Conservation (phyloP, 2,797 vertebrate genomes). For the Zenarchopterus dispar region DNA sequence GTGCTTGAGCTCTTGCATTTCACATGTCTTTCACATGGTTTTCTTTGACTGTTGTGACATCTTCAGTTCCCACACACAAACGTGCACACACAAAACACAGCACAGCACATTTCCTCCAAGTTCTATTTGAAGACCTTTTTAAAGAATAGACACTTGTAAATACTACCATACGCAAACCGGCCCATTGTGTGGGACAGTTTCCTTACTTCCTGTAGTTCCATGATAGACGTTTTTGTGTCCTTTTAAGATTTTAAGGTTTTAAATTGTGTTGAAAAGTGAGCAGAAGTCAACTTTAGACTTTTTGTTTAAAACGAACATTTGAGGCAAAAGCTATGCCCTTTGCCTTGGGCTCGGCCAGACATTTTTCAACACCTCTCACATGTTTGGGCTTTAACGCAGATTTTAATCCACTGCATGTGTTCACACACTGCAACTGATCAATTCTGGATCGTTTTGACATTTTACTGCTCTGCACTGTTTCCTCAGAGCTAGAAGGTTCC, state of each 20-base stretch:
- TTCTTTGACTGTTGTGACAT: neutral
- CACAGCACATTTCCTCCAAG: conserved; percentile 51
- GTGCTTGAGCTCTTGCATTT: no score
- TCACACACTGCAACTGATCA: conserved; percentile 21
- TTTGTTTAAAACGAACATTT: conserved; percentile 24
- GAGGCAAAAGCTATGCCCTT: conserved; percentile 45
- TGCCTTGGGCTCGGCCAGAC: conserved; percentile 42
- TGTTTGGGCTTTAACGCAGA: conserved; percentile 56
- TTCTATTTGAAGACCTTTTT: conserved; percentile 41
- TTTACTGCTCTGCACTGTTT: no score
- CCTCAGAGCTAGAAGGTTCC: no score
- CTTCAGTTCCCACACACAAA: conserved; percentile 27
- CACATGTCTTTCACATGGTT: no score
- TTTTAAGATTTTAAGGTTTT: conserved; percentile 1
- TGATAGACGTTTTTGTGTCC: no score
- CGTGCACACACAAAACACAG: no score
- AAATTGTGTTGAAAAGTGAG: conserved; percentile 10
- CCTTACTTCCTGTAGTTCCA: conserved; percentile 42
- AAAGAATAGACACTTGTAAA: conserved; percentile 52
- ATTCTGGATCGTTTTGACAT: no score
- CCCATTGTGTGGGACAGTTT: conserved; percentile 31
- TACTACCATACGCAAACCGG: conserved; percentile 26
- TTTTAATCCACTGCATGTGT: conserved; percentile 53
- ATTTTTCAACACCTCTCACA: conserved; percentile 52
- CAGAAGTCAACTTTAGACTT: conserved; percentile 9